Evolutionary conservation across 2,797 vertebrate genomes (phyloP).

Genomic region (Sebastiscus albofasciatus): DNA sequence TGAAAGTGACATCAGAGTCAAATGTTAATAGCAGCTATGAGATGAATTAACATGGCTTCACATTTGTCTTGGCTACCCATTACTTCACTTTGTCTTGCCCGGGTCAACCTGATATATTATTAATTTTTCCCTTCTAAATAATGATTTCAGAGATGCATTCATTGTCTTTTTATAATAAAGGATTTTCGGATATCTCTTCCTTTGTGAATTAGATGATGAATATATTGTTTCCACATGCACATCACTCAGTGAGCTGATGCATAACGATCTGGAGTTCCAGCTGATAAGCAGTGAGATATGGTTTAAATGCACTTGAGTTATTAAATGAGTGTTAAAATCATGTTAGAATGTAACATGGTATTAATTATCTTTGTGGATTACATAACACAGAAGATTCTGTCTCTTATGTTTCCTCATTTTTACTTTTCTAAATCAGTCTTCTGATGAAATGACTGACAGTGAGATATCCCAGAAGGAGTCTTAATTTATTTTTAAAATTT

Average conservation of each 20-base stretch:
- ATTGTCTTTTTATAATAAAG: constrained; percentile 12
- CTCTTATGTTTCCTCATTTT: constrained; percentile 13
- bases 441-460: constrained; percentile 30
- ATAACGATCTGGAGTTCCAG: constrained; percentile 57
- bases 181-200: constrained; percentile 30
- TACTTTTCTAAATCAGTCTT: constrained; percentile 1
- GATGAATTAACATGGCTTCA: neutral
- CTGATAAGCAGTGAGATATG: constrained; percentile 69
- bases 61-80: neutral
- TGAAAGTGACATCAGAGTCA: neutral
- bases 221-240: constrained; percentile 40
- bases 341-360: constrained; percentile 53
- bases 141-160: constrained; percentile 18
- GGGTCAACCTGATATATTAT: neutral
- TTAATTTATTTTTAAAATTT: constrained; percentile 29
- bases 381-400: constrained; percentile 43
- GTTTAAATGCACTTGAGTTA: constrained; percentile 57
- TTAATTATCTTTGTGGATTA: constrained; percentile 69
- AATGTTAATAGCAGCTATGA: neutral
- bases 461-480: constrained; percentile 46
- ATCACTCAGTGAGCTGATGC: constrained; percentile 49
- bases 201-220: constrained; percentile 57
- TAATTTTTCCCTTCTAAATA: constrained; percentile 3
- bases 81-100: neutral
- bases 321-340: constrained; percentile 69